Conservation (phyloP, 2,797 vertebrate species). For the Naso thynnoides region DNA sequence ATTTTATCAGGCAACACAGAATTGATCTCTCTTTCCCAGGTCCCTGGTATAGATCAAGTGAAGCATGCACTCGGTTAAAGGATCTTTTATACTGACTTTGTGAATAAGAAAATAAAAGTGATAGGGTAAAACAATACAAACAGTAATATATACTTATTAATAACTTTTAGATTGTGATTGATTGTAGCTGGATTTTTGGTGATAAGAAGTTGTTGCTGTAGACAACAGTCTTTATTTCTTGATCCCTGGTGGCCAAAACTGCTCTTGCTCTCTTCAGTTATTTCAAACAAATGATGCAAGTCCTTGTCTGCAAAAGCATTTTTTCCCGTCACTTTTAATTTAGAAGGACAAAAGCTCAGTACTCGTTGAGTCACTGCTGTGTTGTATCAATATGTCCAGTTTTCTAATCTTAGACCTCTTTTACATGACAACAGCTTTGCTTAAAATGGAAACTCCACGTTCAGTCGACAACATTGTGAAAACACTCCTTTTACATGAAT, state of each 20-base stretch:
- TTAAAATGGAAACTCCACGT: too few relatives aligned
- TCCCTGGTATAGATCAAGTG: background rate
- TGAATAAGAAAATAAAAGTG: background rate
- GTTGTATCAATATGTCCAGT: conserved; percentile 12
- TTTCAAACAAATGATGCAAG: conserved; percentile 27
- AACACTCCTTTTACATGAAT: too few relatives aligned
- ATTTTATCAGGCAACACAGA: too few relatives aligned
- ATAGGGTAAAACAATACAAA: background rate
- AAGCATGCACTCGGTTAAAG: background rate
- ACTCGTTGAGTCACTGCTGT: conserved; percentile 18
- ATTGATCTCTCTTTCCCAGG: too few relatives aligned
- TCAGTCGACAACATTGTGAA: too few relatives aligned
- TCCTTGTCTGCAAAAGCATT: background rate
- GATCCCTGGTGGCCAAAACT: background rate
- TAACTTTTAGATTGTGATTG: background rate
- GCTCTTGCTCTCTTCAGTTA: conserved; percentile 11
- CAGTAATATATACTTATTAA: background rate
- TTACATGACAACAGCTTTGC: too few relatives aligned
- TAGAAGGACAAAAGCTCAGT: conserved; percentile 4
- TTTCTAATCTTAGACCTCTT: background rate
- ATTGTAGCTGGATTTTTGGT: background rate
- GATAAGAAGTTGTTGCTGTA: background rate
- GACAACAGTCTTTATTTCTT: background rate
- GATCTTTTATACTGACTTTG: background rate
- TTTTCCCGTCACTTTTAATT: background rate